Evolutionary conservation across 1,140 invertebrate species (phyloP), one percentile per base, ranked within the genome.

Genomic region (Gonatopus flavifemur): DNA sequence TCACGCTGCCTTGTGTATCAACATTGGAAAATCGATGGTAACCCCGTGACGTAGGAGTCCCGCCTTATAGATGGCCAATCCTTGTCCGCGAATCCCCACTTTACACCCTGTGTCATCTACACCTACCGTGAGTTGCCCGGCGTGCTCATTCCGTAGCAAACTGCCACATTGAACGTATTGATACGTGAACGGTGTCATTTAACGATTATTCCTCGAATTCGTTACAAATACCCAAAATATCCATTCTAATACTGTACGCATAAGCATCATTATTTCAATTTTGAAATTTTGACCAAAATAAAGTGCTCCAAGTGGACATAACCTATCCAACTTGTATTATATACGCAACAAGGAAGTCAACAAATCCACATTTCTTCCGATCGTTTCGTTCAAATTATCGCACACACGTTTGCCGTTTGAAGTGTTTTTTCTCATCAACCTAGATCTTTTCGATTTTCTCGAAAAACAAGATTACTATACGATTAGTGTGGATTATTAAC

Each of bases 1-100:
- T 61, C 59, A 62, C 35, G 59, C 60, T 55, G 64, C 44, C 36
- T 46, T 64, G 69, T 68, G 65, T 74, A 76, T 74, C 64, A 74
- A 75, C 69, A 74, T 70, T 66, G 64, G 59, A 77, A 77, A 77
- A 77, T 76, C 75, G 76, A 77, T 77, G 73, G 70, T 64, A 56
- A 63, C 49, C 15, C 48, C 20, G 54, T 76, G 74, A 77, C 74
- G 75, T 76, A 64, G 62, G 51, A 55, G 70, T 67, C 67, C 74
- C 74, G 74, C 74, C 73, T 76, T 58, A 55, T 35, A 16, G 19
- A 30, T 10, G 31, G 35, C 75, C 72, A 77, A 77, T 77, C 28
- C 10, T 25, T 7, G 15, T 19, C 6, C 13, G 21, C 33, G 18
- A 12, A 1, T 24, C 51, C 54, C 62, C 45, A 38, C 55, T 36